phyloP scores from a whole-genome alignment of 1,140 invertebrate species.

The Metaphire vulgaris region DNA sequence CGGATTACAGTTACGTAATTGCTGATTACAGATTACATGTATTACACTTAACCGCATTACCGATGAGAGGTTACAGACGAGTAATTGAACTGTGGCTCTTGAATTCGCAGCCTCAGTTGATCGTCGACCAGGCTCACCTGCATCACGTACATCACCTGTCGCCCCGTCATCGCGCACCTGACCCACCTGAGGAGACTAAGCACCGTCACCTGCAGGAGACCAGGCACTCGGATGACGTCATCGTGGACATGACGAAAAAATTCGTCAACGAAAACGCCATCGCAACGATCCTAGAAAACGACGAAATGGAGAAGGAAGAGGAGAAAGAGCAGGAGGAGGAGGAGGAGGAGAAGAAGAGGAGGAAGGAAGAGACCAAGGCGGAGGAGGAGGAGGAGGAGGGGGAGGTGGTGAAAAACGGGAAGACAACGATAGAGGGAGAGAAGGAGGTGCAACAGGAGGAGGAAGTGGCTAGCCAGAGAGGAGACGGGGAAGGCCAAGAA shows the following conservation, averaged over 20 bases:
- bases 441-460: neutral
- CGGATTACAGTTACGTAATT: too few species aligned
- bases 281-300: too few species aligned
- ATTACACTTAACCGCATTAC: too few species aligned
- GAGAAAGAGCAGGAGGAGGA: slow-evolving; percentile 41
- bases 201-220: slow-evolving; percentile 36
- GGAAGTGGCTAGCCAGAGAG: neutral
- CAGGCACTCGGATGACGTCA: slow-evolving; percentile 34
- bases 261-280: slow-evolving; percentile 23
- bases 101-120: slow-evolving; percentile 67
- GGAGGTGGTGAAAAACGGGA: neutral
- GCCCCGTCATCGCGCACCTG: neutral
- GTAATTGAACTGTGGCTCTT: neutral
- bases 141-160: slow-evolving; percentile 13
- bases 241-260: slow-evolving; percentile 29
- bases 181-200: slow-evolving; percentile 40
- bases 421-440: neutral
- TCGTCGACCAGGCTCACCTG: slow-evolving; percentile 71
- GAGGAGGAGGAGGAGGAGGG: neutral
- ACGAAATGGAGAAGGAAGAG: slow-evolving; percentile 26
- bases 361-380: slow-evolving; percentile 36
- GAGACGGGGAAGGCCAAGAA: too few species aligned
- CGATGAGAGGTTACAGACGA: too few species aligned
- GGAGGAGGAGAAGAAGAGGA: slow-evolving; percentile 31
- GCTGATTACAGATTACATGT: too few species aligned